Percentiles rank a stretch among this genome's conserved stretches.
phyloP scores from a whole-genome alignment of 2,113 vertebrate genomes.

The Boulengeromyrus knoepffleri region DNA sequence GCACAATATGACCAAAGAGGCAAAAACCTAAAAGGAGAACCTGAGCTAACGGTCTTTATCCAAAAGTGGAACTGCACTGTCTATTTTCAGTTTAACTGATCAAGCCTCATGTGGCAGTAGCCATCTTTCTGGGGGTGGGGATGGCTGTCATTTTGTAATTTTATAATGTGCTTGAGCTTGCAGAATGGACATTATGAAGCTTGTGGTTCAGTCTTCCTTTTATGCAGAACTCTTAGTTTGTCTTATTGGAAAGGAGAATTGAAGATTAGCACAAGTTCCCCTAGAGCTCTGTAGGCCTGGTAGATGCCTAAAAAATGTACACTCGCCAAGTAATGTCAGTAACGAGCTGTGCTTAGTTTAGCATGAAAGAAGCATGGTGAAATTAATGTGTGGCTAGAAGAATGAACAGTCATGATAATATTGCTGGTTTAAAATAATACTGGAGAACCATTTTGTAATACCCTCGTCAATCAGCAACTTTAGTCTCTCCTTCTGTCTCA shows the following conservation, averaged over 20 bases:
- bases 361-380: not conserved
- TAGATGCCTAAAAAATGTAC: not conserved
- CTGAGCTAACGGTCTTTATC: not conserved
- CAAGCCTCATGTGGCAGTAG: not conserved
- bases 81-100: conserved; percentile 12
- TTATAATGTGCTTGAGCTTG: not conserved
- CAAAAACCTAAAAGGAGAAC: conserved; percentile 9
- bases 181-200: not conserved
- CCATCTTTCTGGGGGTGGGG: not conserved
- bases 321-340: not conserved
- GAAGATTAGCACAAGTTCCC: not conserved
- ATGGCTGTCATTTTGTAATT: not conserved
- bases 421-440: not conserved
- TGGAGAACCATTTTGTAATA: not conserved
- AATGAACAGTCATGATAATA: not conserved
- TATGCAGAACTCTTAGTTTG: not conserved
- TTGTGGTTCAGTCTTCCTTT: not conserved
- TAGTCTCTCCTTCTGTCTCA: not conserved
- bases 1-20: not conserved
- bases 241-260: not conserved
- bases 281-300: not conserved
- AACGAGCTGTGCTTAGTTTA: not conserved
- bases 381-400: not conserved
- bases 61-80: conserved; percentile 4
- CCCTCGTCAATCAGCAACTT: not conserved